Conservation (phyloP, 2,888 invertebrate species). For the Andrena haemorrhoa region DNA sequence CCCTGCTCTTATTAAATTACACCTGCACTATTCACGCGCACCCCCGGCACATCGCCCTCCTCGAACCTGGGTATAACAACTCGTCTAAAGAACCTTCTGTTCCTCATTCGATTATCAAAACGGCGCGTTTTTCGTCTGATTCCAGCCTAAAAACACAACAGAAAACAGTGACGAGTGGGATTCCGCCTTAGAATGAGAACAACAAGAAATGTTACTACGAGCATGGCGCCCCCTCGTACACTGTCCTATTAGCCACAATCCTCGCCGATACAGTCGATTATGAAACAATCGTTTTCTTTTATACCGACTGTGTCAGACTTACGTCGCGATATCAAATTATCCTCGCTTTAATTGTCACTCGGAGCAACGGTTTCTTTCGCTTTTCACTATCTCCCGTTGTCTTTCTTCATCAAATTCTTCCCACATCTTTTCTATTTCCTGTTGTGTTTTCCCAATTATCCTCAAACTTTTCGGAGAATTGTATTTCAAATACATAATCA, state of each 20-base stretch:
- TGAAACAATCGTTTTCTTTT: constrained; percentile 45
- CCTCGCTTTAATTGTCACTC: neutral
- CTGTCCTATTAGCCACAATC: constrained; percentile 50
- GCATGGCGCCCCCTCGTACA: constrained; percentile 66
- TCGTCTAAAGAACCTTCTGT: constrained; percentile 43
- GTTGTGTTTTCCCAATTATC: neutral
- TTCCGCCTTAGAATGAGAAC: constrained; percentile 81
- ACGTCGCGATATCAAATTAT: neutral
- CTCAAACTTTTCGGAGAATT: neutral
- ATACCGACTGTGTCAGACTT: constrained; percentile 39
- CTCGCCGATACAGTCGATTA: constrained; percentile 58
- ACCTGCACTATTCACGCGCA: constrained; percentile 69
- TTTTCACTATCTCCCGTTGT: neutral
- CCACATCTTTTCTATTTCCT: neutral
- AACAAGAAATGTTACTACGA: constrained; percentile 73
- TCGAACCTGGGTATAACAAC: constrained; percentile 39
- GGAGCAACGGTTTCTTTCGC: neutral
- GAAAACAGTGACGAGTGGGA: constrained; percentile 80
- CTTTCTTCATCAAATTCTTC: neutral
- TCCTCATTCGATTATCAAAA: constrained; percentile 70
- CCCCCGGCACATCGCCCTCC: constrained; percentile 37
- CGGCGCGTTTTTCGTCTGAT: constrained; percentile 76
- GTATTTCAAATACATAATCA: neutral
- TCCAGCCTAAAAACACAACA: constrained; percentile 81
- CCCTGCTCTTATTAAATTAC: constrained; percentile 80